Base-by-base conservation (phyloP, 2,797 vertebrate genomes). In the Liasis olivaceus region DNA sequence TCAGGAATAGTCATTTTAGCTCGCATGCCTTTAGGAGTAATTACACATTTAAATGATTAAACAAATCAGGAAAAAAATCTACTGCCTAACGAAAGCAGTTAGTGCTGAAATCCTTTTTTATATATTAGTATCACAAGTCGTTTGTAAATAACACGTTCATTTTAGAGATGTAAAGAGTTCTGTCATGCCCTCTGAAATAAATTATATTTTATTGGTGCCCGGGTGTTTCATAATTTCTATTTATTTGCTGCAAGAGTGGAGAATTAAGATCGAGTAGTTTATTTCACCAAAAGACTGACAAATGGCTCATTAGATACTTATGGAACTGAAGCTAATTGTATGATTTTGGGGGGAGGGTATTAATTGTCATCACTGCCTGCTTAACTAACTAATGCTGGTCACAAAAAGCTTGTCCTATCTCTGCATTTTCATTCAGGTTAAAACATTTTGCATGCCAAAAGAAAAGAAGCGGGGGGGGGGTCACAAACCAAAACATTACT, bases 221-320 rank as follows among this genome's bases (percentile, higher is more conserved):
- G 93, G 95, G 95, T 97, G 95, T 97, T 98, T 97, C 93, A 95
- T 97, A 98, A 98, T 96, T 98, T 98, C 97, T 97, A 97, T 97
- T 97, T 98, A 98, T 98, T 98, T 98, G 96, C 96, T 97, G 96
- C 96, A 97, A 97, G 97, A 97, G 96, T 97, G 95, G 95, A 97
- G 97, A 97, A 98, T 97, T 98, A 97, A 98, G 97, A 98, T 94
- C 96, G 96, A 98, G 97, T 96, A 97, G 97, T 97, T 97, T 96
- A 97, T 97, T 98, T 98, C 97, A 97, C 96, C 95, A 96, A 97
- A 97, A 98, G 97, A 97, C 96, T 97, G 97, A 98, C 97, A 98
- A 98, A 97, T 97, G 97, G 97, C 96, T 98, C 97, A 97, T 98
- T 97, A 97, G 97, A 98, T 96, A 97, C 97, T 97, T 97, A 97